These are phyloP conservation scores for Vulpes ferrilata DNA, from an alignment of 2,113 vertebrate species.

Conservation along the genomic window DNA sequence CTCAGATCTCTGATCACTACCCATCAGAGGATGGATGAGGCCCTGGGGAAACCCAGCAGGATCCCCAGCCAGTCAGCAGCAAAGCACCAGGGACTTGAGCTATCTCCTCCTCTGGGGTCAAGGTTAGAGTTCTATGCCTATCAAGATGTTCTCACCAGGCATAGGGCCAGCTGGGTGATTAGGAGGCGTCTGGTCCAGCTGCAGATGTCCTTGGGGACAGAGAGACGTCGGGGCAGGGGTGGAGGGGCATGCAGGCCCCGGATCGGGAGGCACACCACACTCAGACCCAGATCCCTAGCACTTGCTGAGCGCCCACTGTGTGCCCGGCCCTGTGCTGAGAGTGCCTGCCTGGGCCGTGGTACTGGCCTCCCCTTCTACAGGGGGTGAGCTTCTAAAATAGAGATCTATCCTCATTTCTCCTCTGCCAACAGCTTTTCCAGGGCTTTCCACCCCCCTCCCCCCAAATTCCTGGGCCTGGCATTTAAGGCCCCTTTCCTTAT, in stretches of 20 bases:
- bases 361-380: accelerated
- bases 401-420: not conserved
- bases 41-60: not conserved
- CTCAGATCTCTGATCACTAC: not conserved
- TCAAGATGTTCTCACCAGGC: not conserved
- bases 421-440: accelerated
- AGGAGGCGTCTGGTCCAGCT: not conserved
- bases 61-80: not conserved
- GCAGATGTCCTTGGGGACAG: not conserved
- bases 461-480: not conserved
- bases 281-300: not conserved
- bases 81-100: accelerated
- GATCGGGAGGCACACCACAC: not conserved
- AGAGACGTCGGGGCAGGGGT: accelerated
- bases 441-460: not conserved
- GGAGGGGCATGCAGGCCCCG: not conserved
- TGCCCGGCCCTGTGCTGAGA: not conserved
- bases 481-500: not conserved
- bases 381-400: not conserved
- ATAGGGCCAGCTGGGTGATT: not conserved
- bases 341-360: not conserved
- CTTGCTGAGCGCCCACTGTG: accelerated
- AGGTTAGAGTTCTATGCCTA: not conserved
- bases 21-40: not conserved
- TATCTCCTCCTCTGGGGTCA: not conserved